A percentile compares a stretch with the other conserved stretches of the same genome.
phyloP scores from a whole-genome alignment of 2,113 vertebrate genomes.

The Psittacus erithacus region DNA sequence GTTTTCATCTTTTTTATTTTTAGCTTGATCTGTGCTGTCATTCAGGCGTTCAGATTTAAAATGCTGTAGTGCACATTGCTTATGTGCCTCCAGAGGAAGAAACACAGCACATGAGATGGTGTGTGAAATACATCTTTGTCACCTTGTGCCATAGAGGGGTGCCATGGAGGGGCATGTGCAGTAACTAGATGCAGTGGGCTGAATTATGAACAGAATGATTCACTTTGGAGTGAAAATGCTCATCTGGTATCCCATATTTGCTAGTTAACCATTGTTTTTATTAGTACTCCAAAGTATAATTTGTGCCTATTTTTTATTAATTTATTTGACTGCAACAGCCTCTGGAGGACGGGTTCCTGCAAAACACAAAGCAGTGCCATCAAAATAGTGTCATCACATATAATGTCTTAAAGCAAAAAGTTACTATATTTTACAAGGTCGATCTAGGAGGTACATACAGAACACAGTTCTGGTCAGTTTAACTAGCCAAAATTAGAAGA shows the following conservation, averaged over 20 bases:
- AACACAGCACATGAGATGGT: not conserved
- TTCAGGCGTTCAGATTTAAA: not conserved
- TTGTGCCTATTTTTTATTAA: not conserved
- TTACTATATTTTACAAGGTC: not conserved
- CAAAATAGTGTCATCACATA: not conserved
- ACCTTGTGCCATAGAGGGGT: not conserved
- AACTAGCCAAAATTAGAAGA: not conserved
- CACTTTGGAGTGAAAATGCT: not conserved
- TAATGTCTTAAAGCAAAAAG: not conserved
- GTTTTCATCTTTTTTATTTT: not conserved
- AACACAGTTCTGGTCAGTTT: not conserved
- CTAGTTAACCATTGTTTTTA: not conserved
- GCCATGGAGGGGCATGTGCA: not conserved
- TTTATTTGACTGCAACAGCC: not conserved
- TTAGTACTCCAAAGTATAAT: not conserved
- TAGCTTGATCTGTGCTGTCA: not conserved
- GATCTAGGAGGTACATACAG: not conserved
- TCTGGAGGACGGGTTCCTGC: not conserved
- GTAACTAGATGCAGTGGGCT: not conserved
- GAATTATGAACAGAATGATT: not conserved
- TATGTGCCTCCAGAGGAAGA: not conserved
- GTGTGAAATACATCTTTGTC: not conserved
- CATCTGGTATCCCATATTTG: not conserved
- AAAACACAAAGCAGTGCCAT: not conserved
- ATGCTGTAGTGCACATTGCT: not conserved